Conservation (phyloP, 2,888 invertebrate species). For the Acanthococcus lagerstroemiae region DNA sequence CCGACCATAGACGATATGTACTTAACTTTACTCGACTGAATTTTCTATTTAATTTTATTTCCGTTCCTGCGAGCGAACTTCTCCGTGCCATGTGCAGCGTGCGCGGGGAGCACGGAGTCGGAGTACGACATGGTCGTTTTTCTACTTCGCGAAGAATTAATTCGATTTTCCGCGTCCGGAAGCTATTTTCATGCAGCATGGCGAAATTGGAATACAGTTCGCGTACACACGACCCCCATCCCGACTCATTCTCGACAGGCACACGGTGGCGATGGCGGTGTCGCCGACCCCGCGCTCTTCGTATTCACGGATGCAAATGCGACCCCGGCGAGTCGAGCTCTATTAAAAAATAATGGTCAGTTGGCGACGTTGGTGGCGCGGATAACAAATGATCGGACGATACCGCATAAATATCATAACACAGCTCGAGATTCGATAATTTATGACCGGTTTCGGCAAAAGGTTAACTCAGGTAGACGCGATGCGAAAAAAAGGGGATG, state of each 20-base stretch:
- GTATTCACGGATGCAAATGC: no score
- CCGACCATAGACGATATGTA: slow-evolving; percentile 26
- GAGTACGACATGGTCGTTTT: not conserved
- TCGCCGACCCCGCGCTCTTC: not conserved
- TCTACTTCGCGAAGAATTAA: not conserved
- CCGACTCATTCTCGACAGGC: not conserved
- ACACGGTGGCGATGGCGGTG: not conserved
- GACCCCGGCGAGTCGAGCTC: not conserved
- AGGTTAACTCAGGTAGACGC: slow-evolving; percentile 18
- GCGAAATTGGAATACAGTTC: not conserved
- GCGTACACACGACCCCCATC: no score
- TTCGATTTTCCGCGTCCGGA: slow-evolving; percentile 19
- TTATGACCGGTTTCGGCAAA: slow-evolving; percentile 21
- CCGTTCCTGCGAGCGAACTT: not conserved
- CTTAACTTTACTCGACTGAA: slow-evolving; percentile 23
- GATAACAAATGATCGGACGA: slow-evolving; percentile 23
- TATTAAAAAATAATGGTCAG: slow-evolving; percentile 5
- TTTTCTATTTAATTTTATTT: slow-evolving; percentile 30
- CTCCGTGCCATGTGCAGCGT: not conserved
- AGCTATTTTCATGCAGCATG: not conserved
- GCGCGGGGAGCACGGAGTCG: not conserved
- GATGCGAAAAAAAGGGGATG: not conserved
- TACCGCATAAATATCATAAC: slow-evolving; percentile 29
- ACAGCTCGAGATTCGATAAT: slow-evolving; percentile 17
- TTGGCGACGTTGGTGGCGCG: slow-evolving; percentile 21